Evolutionary conservation across 2,888 invertebrate species (phyloP), one percentile per base, ranked within the genome.

Genomic region (Schizotus pectinicornis): DNA sequence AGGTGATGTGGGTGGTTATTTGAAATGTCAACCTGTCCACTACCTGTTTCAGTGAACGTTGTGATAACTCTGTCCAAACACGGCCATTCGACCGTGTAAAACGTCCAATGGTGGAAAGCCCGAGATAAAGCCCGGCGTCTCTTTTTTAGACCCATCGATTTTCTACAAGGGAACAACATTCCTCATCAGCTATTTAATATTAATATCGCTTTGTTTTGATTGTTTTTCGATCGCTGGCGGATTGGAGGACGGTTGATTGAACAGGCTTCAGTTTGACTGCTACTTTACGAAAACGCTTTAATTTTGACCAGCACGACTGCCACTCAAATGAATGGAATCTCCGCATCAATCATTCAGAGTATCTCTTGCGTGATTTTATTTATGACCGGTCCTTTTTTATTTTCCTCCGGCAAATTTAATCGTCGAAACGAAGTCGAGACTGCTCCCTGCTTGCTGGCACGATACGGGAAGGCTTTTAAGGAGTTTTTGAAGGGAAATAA

Each of bases 21-120:
- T 49, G 50, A 50, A 50, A 50, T 49, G 49, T 49, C 49, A 49
- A 49, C 49, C 38, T 49, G 49, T 50, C 50, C 34, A 50, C 50
- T 50, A 50, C 41, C 49, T 49, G 49, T 49, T 50, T 39, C 49
- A 45, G 11, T 34, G 6, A 46, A 49, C 38, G 8, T 49, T 39
- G 38, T 49, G 49, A 49, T 49, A 49, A 32, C 49, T 48, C 31
- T 49, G 49, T 49, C 30, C 13, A 32, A 32, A 49, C 45, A 12
- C n/a, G 11, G 32, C 11, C 30, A 45, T 45, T 33, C 11, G 33
- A 11, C 31, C 38, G 14, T 13, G 32, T 32, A 22, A 22, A 22
- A 22, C 22, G 22, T 22, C 22, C 22, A 49, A 31, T 37, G 37
- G 38, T 48, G 48, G 14, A 6, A 37, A 45, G 33, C 5, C 12